These are phyloP conservation scores for Diaperis boleti DNA, from an alignment of 2,888 invertebrate species.

Conservation along the genomic window DNA sequence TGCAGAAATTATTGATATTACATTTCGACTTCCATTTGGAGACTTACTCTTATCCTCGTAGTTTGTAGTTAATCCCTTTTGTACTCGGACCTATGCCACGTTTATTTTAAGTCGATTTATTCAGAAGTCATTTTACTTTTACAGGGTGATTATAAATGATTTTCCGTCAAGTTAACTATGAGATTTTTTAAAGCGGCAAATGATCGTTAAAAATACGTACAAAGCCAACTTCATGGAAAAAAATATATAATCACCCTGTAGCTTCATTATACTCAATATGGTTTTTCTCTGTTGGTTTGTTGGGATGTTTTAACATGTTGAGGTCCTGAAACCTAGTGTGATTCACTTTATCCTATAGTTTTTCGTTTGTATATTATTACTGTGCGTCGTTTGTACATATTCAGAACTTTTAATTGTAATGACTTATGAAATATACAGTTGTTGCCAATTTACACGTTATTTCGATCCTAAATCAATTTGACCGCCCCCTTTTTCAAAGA, in stretches of 20 bases:
- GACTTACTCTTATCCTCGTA: constrained; percentile 24
- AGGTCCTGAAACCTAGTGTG: constrained; percentile 37
- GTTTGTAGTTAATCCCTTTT: constrained; percentile 28
- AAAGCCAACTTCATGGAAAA: too few species aligned
- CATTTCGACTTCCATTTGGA: constrained; percentile 38
- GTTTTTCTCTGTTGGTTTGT: constrained; percentile 35
- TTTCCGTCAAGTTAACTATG: too few species aligned
- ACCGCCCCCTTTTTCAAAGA: too few species aligned
- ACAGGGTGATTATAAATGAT: too few species aligned
- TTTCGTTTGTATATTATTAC: constrained; percentile 39
- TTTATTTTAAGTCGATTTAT: constrained; percentile 31
- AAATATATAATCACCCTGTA: too few species aligned
- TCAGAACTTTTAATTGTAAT: constrained; percentile 52
- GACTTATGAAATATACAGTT: constrained; percentile 52
- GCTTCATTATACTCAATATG: background rate
- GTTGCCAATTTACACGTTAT: constrained; percentile 45
- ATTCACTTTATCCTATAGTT: constrained; percentile 35
- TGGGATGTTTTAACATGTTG: constrained; percentile 20
- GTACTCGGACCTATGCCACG: constrained; percentile 33
- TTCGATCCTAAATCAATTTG: background rate
- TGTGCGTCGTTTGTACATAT: constrained; percentile 55
- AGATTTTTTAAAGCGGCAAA: too few species aligned
- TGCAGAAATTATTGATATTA: constrained; percentile 26
- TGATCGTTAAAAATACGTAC: too few species aligned
- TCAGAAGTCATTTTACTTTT: too few species aligned